Conservation (phyloP, 2,797 vertebrate genomes). For the Nyctibius grandis region DNA sequence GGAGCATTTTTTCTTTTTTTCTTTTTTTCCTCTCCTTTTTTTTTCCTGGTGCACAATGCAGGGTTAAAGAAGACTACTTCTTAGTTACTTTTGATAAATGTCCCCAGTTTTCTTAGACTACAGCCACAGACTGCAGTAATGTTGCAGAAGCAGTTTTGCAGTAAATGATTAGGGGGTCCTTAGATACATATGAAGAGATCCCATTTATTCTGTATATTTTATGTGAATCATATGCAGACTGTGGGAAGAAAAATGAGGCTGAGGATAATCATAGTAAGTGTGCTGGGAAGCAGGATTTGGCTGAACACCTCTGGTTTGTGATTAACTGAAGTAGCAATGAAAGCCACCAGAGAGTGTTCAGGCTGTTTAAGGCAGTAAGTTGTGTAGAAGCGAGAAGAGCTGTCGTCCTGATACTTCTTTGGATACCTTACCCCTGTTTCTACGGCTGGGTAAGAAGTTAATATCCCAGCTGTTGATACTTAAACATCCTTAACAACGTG, state of each 20-base stretch:
- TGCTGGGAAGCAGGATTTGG: slow-evolving; percentile 22
- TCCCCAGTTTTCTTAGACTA: neutral
- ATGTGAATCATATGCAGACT: neutral
- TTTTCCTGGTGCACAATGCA: neutral
- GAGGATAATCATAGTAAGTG: slow-evolving; percentile 32
- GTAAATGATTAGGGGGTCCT: neutral
- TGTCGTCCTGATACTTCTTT: neutral
- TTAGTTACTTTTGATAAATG: slow-evolving; percentile 19
- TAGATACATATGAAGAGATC: neutral
- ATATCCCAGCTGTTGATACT: neutral
- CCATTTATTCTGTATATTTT: neutral
- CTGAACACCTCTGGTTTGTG: slow-evolving; percentile 29
- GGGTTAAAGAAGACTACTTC: neutral
- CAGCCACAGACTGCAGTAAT: neutral
- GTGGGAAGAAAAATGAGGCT: slow-evolving; percentile 55
- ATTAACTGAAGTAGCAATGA: neutral
- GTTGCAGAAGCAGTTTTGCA: slow-evolving; percentile 12
- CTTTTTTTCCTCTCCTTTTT: no score
- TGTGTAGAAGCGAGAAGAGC: neutral
- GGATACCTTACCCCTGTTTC: neutral
- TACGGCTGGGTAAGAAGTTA: neutral
- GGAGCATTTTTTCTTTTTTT: neutral
- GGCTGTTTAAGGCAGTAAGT: slow-evolving; percentile 4
- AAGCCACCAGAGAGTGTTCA: neutral
- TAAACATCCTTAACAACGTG: slow-evolving; percentile 9